Evolutionary conservation across 2,113 vertebrate species (phyloP).

Genomic region (Ameiurus melas): DNA sequence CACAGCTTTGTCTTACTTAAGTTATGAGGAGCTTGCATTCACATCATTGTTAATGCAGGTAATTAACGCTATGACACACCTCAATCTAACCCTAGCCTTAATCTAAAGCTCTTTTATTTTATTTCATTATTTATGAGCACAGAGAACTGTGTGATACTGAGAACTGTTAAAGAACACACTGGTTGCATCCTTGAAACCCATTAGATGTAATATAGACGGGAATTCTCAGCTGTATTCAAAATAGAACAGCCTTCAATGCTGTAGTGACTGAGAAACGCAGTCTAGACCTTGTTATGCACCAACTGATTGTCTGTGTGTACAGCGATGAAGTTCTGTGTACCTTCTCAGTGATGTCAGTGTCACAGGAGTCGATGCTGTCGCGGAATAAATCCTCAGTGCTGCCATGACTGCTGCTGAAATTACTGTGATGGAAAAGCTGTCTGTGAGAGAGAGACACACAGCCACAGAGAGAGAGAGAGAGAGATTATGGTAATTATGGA

Average conservation of each 20-base stretch:
- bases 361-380: conserved; percentile 88
- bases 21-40: not conserved
- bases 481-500: not conserved
- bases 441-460: conserved; percentile 61
- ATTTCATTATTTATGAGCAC: not conserved
- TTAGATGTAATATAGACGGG: not conserved
- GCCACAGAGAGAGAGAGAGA: conserved; percentile 25
- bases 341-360: conserved; percentile 88
- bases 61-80: not conserved
- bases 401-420: conserved; percentile 86
- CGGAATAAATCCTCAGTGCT: conserved; percentile 89
- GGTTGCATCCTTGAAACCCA: not conserved
- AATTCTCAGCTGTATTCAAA: not conserved
- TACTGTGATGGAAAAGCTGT: conserved; percentile 86
- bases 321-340: conserved; percentile 58
- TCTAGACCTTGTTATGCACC: not conserved
- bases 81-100: not conserved
- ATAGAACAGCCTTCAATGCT: not conserved
- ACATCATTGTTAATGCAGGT: not conserved
- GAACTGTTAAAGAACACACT: not conserved
- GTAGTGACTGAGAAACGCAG: not conserved
- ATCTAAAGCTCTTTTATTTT: not conserved
- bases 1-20: not conserved
- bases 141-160: not conserved
- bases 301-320: not conserved